Evolutionary conservation across 2,888 invertebrate genomes (phyloP), one percentile per base, ranked within the genome.

Genomic region (Ormyrus nitidulus): DNA sequence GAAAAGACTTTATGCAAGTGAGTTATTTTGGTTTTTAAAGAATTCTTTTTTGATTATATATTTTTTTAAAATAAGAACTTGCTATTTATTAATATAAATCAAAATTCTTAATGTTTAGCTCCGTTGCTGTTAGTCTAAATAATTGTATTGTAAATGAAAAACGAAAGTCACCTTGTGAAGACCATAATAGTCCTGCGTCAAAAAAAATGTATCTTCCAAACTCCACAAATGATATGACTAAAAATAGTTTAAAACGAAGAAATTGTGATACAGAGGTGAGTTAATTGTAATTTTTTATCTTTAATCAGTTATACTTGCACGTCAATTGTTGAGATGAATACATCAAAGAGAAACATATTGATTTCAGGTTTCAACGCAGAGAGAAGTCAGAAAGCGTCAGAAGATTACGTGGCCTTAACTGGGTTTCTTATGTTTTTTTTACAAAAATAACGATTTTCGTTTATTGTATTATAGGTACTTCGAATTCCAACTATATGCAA

Each of bases 371-470:
- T 75, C 83, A 53, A n/a, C 79, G 62, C 65, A 77, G 53, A 58
- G 76, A 54, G 81, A 83, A 71, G 79, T 75, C 34, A 84, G 81
- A 76, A 86, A 81, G 59, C 83, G 85, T 9, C 85, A 84, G 68
- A 86, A 86, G 75, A 86, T 86, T 69, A 85, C 83, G 44, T 86
- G 86, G 85, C 86, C 86, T 8, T 86, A 79, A 82, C 48, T 70
- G 51, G 11, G 48, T 49, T 59, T 34, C 34, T 34, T 34, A 34
- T 4, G 34, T 34, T 34, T 34, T 19, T 73, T 77, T 72, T 72
- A 71, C 51, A 80, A 74, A 75, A 61, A 76, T 56, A 77, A 73
- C 49, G n/a, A 73, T 34, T 68, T 81, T 72, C 11, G 51, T 66
- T 77, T 53, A 13, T 58, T 73, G 11, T 78, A 48, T 68, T 68